phyloP scores from a whole-genome alignment of 64 coral and sea anemone species.

The Anthopleura sola region DNA sequence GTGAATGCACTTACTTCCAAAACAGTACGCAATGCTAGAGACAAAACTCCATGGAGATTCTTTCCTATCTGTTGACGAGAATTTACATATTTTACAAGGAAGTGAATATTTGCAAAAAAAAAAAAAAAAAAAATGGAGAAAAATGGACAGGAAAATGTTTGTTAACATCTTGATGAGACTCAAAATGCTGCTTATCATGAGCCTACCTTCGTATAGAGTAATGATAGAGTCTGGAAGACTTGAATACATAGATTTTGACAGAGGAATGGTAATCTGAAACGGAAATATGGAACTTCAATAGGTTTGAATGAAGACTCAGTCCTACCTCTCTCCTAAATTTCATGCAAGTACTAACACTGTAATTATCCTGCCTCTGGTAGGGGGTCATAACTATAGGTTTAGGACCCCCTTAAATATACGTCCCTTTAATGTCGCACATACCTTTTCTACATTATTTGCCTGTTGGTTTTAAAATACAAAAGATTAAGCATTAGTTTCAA shows the following conservation, averaged over 20 bases:
- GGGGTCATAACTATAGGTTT: no score
- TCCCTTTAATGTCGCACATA: background rate
- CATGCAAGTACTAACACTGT: no score
- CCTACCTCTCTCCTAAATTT: no score
- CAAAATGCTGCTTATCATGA: background rate
- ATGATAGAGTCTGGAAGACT: slow-evolving; percentile 27
- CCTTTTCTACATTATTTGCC: slow-evolving; percentile 65
- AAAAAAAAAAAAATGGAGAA: background rate
- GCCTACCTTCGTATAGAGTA: slow-evolving; percentile 31
- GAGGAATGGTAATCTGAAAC: background rate
- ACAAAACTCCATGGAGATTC: slow-evolving; percentile 83
- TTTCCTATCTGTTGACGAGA: slow-evolving; percentile 31
- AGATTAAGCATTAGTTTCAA: background rate
- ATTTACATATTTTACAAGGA: no score
- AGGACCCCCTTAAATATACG: no score
- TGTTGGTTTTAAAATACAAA: background rate
- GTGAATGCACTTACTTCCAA: slow-evolving; percentile 54
- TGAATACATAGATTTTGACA: background rate
- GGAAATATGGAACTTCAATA: background rate
- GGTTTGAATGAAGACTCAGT: no score
- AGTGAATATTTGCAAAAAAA: background rate
- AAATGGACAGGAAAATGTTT: background rate
- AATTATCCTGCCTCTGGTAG: no score
- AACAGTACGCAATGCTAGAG: slow-evolving; percentile 66
- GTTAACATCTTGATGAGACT: background rate